Evolutionary conservation across 2,113 vertebrate species (phyloP), one percentile per base, ranked within the genome.

Genomic region (Psittacara wagleri): DNA sequence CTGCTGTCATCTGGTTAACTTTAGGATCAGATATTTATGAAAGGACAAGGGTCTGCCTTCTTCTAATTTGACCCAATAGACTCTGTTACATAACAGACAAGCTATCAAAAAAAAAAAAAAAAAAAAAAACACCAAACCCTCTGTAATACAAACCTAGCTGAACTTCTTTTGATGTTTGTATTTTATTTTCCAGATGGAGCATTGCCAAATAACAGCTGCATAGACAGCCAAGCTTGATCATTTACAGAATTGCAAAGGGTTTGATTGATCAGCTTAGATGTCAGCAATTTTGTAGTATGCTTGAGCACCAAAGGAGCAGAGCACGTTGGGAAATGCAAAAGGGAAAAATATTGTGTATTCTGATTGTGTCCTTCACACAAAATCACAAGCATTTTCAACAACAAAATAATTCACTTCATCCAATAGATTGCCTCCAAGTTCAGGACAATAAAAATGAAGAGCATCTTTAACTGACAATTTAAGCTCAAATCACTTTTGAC

Each of bases 371-470:
- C 72, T 90, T 94, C 83, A 83, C 66, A 83, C 62, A 92, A 96
- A 96, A 95, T 94, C 89, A 95, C 44, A 66, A 95, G 77, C 59
- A 79, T 77, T 95, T 94, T 82, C 84, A 72, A 67, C 77, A 96
- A 88, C 79, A 67, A 89, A 94, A 92, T 96, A 86, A 96, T 97
- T 95, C 77, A 86, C 89, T 91, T 94, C 46, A 41, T 80, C 79
- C 90, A 92, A 96, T 44, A 94, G 75, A 94, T 39, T 85, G 89
- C 85, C 75, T 44, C 39, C 69, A 76, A 67, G 77, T 91, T 94
- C 93, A 96, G 84, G 93, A 94, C 92, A 91, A 89, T 88, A 95
- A 57, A 83, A 82, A 77, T 25, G 73, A 93, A 96, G 90, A 95
- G 54, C 62, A 76, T 93, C 86, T 94, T 95, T 85, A 91, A 83